Conservation (phyloP, 2,888 invertebrate species). For the Cheilosia grossa region DNA sequence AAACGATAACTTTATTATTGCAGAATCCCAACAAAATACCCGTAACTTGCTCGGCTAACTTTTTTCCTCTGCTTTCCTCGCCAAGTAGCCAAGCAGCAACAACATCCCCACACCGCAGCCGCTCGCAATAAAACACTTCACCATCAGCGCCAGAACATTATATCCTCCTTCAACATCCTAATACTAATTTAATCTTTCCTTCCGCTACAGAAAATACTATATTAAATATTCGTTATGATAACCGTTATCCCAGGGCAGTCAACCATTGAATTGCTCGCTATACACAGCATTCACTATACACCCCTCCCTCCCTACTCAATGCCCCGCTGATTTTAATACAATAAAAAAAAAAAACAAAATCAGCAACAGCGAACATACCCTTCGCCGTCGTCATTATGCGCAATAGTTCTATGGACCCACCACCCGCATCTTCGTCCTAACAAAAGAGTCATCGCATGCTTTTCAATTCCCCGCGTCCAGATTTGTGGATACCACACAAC, state of each 20-base stretch:
- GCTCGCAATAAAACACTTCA: constrained; percentile 51
- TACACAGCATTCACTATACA: no score
- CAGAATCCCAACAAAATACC: constrained; percentile 26
- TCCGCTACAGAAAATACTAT: constrained; percentile 69
- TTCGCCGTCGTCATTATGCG: constrained; percentile 6
- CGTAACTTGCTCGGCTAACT: constrained; percentile 31
- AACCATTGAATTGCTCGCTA: constrained; percentile 52
- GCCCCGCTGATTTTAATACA: constrained; percentile 50
- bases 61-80: neutral
- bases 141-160: constrained; percentile 33
- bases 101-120: neutral
- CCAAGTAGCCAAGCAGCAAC: neutral
- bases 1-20: constrained; percentile 55
- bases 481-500: constrained; percentile 62
- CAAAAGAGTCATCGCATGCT: constrained; percentile 47
- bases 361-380: constrained; percentile 8
- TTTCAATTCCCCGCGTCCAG: constrained; percentile 50
- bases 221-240: constrained; percentile 72
- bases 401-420: neutral
- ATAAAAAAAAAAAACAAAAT: constrained; percentile 15
- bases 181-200: constrained; percentile 70
- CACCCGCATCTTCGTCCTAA: neutral
- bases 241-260: constrained; percentile 56
- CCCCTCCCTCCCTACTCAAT: neutral
- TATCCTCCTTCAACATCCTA: constrained; percentile 47